Conservation (phyloP, 2,888 invertebrate species). For the Drosophila planitibia region DNA sequence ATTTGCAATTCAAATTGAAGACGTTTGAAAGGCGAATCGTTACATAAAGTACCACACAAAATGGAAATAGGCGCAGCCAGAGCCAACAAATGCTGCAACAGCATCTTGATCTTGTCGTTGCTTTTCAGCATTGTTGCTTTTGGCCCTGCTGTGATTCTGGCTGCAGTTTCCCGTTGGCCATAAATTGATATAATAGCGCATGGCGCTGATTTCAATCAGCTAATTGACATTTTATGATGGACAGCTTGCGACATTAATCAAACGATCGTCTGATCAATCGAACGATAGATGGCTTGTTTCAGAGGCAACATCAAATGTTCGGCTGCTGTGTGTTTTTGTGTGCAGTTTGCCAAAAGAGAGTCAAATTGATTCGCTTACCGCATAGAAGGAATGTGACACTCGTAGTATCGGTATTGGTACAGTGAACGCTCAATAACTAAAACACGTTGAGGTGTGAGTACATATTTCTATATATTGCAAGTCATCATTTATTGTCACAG, state of each 20-base stretch:
- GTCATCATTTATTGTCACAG: not conserved
- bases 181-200: constrained; percentile 72
- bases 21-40: constrained; percentile 66
- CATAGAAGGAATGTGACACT: not conserved
- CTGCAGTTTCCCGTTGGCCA: constrained; percentile 62
- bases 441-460: not conserved
- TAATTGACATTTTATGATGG: constrained; percentile 79
- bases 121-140: constrained; percentile 26
- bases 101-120: constrained; percentile 69
- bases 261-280: constrained; percentile 3
- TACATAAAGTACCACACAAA: constrained; percentile 71
- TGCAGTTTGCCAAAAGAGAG: constrained; percentile 23
- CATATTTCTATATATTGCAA: not conserved
- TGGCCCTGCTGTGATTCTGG: constrained; percentile 12
- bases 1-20: constrained; percentile 65
- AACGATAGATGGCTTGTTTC: constrained; percentile 7
- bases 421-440: not conserved
- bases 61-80: constrained; percentile 58
- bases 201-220: constrained; percentile 69
- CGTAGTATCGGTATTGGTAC: not conserved
- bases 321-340: not conserved
- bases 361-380: constrained; percentile 32
- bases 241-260: constrained; percentile 53
- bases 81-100: constrained; percentile 14
- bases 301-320: constrained; percentile 29